Evolutionary conservation across 2,888 invertebrate genomes (phyloP), one percentile per base, ranked within the genome.

Genomic region (Rhamphomyia laevipes): DNA sequence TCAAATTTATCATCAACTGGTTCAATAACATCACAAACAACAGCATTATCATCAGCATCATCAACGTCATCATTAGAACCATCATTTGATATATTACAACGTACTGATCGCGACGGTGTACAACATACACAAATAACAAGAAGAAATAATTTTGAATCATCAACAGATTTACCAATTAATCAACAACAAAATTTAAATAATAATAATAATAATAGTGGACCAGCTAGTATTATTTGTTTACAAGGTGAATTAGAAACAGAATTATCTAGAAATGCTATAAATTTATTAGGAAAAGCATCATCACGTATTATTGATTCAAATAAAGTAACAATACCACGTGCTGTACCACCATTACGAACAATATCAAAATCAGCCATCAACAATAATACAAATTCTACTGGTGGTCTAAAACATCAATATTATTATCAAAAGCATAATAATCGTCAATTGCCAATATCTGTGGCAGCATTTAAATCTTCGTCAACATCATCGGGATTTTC

Each of bases 111-210:
- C 52, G 60, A 61, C 58, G 58, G 56, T 45, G 57, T 59, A 18
- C 59, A 57, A 52, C 11, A 62, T 61, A 52, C 67, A 50, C 68
- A 69, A 57, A 59, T 70, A 53, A 65, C 67, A 49, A 58, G 68
- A 43, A 65, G 70, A 45, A 53, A 55, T 47, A 50, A 46, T 35
- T 49, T 51, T 43, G 23, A 33, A 27, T 23, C 50, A 43, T 45
- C 49, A 48, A 48, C 37, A 49, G 33, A 49, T 21, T 43, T 40
- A 35, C 46, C 31, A 41, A 43, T 38, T 11, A 41, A 45, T 27
- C 31, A 41, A 35, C 52, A 45, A 37, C 53, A 54, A 47, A 53
- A 51, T 46, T 51, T n/a, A 23, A 46, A 31, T 38, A 17, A 27
- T 27, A 27, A 27, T 27, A 35, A n/a, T n/a, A n/a, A n/a, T 35